Percentiles rank a stretch among this genome's conserved stretches.
Conservation (phyloP, 1,140 invertebrate genomes). For the Asobara japonica region DNA sequence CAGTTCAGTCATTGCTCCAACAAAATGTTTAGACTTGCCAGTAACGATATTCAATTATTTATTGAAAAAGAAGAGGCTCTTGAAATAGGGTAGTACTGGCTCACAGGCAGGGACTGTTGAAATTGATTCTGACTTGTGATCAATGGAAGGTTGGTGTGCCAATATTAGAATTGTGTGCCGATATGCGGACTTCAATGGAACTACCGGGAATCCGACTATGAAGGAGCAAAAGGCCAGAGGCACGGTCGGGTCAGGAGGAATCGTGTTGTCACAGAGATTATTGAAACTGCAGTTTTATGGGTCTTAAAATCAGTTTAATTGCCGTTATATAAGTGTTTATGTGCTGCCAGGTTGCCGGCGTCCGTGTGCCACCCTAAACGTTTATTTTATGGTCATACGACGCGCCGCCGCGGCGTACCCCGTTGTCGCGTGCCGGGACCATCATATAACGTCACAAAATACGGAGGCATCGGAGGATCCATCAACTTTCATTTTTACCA, state of each 20-base stretch:
- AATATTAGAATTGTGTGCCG: no score
- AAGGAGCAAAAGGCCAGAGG: constrained; percentile 36
- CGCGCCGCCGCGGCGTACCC: constrained; percentile 49
- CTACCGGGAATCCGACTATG: constrained; percentile 9
- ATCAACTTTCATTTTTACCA: background rate
- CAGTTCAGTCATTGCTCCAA: no score
- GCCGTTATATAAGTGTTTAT: constrained; percentile 69
- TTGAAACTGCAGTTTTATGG: constrained; percentile 69
- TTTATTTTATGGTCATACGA: constrained; percentile 68
- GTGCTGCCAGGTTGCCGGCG: constrained; percentile 60
- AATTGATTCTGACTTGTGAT: no score
- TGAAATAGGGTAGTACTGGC: no score
- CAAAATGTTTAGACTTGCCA: no score
- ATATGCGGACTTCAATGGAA: no score
- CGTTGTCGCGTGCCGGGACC: constrained; percentile 64
- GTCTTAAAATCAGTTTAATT: constrained; percentile 68
- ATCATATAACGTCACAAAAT: constrained; percentile 36
- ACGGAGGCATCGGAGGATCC: background rate
- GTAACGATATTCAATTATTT: no score
- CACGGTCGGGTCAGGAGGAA: constrained; percentile 57
- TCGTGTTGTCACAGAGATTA: constrained; percentile 67
- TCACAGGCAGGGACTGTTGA: no score
- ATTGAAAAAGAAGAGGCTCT: no score
- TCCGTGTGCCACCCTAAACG: constrained; percentile 63
- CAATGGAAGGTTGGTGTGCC: no score